Base-by-base conservation (phyloP, 2,888 invertebrate genomes). In the Chesias legatella region DNA sequence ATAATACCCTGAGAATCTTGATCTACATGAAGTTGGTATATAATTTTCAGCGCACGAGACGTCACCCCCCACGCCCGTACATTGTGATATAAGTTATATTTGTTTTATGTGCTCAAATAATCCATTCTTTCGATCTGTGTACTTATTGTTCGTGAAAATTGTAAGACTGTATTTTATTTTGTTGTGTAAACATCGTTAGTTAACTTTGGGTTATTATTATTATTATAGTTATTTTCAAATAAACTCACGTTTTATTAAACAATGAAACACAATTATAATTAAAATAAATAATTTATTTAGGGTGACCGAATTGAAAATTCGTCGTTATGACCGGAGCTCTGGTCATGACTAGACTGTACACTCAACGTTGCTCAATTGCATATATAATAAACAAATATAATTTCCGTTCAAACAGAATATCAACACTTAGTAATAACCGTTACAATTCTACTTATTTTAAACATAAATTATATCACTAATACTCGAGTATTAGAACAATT, bases 261-360 rank as follows among this genome's bases (percentile, higher is more conserved):
- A 79, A 72, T 69, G 51, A 82, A 77, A 76, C 64, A 46, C 51
- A 7, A 30, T 1, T 35, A 36, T 80, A 81, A 76, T 78, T 82
- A 83, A 88, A 85, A 86, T 86, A 85, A 83, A 84, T 84, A 78
- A 74, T 86, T 84, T 82, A 86, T 81, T 81, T 71, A 77, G 73
- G 69, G 71, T 73, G 72, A 71, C 77, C 74, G 76, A 78, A 79
- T 77, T 73, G 63, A 64, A 71, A 75, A 73, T 72, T 74, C 71
- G 68, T 67, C 56, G 58, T 58, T 60, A 60, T 77, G 82, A 79
- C 85, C 85, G 62, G 82, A 82, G 83, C 83, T 81, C 84, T 62
- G 86, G 79, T 68, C 85, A 77, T 88, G 88, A 88, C 88, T 88
- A 88, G 88, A 86, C 74, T 73, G 80, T 82, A 88, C 88, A 86